Evolutionary conservation across 2,113 vertebrate species (phyloP).

Genomic region (Nycticryphes semicollaris): DNA sequence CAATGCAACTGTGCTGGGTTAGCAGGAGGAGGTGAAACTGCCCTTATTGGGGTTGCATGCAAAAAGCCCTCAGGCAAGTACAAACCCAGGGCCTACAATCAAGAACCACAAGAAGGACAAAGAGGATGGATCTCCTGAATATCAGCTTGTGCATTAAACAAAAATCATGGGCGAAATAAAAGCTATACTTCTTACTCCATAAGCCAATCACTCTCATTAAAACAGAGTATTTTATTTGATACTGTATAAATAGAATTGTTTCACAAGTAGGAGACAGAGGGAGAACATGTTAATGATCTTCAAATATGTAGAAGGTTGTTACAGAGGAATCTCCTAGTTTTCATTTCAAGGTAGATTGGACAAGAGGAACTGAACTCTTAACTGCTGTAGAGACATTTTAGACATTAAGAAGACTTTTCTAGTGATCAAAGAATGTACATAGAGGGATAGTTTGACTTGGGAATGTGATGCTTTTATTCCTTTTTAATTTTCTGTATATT

Average conservation of each 20-base stretch:
- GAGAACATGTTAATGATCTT: neutral
- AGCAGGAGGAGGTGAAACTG: neutral
- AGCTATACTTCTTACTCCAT: neutral
- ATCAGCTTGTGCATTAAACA: neutral
- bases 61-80: neutral
- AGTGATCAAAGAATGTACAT: neutral
- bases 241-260: neutral
- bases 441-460: neutral
- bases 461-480: neutral
- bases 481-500: neutral
- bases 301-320: neutral
- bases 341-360: neutral
- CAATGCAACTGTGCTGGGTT: neutral
- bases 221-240: neutral
- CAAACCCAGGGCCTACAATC: neutral
- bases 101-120: neutral
- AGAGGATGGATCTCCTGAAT: neutral
- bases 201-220: neutral
- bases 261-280: neutral
- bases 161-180: neutral
- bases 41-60: neutral
- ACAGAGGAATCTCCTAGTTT: neutral
- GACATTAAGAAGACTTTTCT: neutral
- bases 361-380: neutral
- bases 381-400: neutral